These are phyloP conservation scores for Odontamblyopus rebecca DNA, from an alignment of 2,797 vertebrate genomes.

Conservation along the genomic window DNA sequence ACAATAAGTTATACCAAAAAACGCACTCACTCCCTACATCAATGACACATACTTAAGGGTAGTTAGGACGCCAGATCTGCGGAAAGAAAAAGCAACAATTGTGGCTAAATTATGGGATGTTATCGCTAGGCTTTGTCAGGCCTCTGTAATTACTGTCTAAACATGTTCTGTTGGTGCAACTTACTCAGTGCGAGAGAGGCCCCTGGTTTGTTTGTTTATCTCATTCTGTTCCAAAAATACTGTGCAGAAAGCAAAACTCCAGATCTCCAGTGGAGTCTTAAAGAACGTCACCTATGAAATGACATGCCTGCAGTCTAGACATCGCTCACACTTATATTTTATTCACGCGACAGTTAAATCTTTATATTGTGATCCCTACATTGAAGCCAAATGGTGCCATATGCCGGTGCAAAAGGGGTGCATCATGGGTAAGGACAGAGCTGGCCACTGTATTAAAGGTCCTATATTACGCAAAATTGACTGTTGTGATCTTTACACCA, in stretches of 20 bases:
- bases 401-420: constrained; percentile 38
- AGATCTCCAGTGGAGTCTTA: constrained; percentile 12
- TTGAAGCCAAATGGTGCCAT: constrained; percentile 40
- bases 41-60: constrained; percentile 29
- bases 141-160: constrained; percentile 40
- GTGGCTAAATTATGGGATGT: constrained; percentile 34
- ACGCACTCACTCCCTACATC: constrained; percentile 37
- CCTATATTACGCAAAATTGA: too few relatives aligned
- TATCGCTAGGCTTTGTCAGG: constrained; percentile 42
- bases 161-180: constrained; percentile 9
- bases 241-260: constrained; percentile 16
- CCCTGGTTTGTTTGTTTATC: constrained; percentile 22
- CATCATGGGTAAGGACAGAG: constrained; percentile 35
- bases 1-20: constrained; percentile 34
- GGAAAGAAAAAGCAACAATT: constrained; percentile 32
- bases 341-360: constrained; percentile 32
- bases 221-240: constrained; percentile 19
- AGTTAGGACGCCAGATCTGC: constrained; percentile 19
- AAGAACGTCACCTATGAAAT: constrained; percentile 31
- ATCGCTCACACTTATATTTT: constrained; percentile 18
- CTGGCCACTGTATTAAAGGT: constrained; percentile 19
- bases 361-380: constrained; percentile 22
- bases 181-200: constrained; percentile 14
- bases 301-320: constrained; percentile 28
- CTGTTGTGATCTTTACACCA: too few relatives aligned